A percentile compares a stretch with the other conserved stretches of the same genome.
These are phyloP conservation scores for Seira sanloemensis DNA, from an alignment of 2,888 invertebrate genomes.

Conservation along the genomic window DNA sequence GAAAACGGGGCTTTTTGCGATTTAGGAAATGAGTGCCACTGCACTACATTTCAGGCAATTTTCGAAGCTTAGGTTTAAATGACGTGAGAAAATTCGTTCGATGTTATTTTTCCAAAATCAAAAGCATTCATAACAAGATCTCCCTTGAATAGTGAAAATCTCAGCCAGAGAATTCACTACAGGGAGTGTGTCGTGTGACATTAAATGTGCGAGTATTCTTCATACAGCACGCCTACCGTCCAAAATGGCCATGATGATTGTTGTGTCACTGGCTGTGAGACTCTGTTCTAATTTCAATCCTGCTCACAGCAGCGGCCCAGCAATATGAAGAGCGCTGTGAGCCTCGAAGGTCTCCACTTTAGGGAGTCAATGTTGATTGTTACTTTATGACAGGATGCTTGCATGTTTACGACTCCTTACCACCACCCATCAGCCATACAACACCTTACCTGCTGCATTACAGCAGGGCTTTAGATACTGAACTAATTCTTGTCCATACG, in stretches of 20 bases:
- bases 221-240: too few species aligned
- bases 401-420: neutral
- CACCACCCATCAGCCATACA: conserved; percentile 11
- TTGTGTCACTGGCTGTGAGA: neutral
- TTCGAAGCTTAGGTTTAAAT: too few species aligned
- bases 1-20: too few species aligned
- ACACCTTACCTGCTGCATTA: neutral
- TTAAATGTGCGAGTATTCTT: neutral
- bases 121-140: neutral
- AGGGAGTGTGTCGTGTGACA: too few species aligned
- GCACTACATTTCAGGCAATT: too few species aligned
- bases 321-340: neutral
- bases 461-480: neutral
- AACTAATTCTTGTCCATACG: neutral
- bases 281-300: neutral
- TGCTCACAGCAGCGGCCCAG: neutral
- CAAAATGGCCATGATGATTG: neutral
- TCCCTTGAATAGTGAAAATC: neutral
- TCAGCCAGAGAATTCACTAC: neutral
- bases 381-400: neutral
- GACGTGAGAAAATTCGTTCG: too few species aligned
- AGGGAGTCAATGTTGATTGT: conserved; percentile 13
- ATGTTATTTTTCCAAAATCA: too few species aligned
- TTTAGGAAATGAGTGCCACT: too few species aligned
- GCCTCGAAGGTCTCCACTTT: conserved; percentile 5